phyloP scores from a whole-genome alignment of 2,113 vertebrate species.

The Excalfactoria chinensis region DNA sequence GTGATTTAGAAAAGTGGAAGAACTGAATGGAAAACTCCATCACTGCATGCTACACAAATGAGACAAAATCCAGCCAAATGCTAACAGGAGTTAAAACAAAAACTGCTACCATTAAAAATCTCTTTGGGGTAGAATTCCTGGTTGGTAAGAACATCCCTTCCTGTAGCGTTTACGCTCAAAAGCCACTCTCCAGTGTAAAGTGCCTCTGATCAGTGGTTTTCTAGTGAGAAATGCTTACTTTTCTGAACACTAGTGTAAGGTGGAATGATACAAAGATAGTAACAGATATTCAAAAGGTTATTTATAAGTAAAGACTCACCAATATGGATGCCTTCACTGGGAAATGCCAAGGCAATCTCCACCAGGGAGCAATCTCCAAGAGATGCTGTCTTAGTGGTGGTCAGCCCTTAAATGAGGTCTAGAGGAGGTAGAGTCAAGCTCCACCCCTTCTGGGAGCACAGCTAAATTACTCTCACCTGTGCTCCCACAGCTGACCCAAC shows the following conservation, averaged over 20 bases:
- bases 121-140: background rate
- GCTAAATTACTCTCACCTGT: too few relatives aligned
- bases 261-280: too few relatives aligned
- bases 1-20: slow-evolving; percentile 11
- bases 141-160: background rate
- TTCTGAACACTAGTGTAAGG: background rate
- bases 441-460: too few relatives aligned
- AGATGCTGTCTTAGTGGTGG: too few relatives aligned
- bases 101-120: background rate
- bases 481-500: too few relatives aligned
- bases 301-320: too few relatives aligned
- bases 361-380: too few relatives aligned
- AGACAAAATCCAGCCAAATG: slow-evolving; percentile 32
- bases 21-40: slow-evolving; percentile 10
- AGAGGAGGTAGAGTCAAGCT: too few relatives aligned
- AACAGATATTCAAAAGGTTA: too few relatives aligned
- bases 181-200: slow-evolving; percentile 5
- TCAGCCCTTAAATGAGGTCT: too few relatives aligned
- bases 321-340: too few relatives aligned
- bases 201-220: slow-evolving; percentile 19
- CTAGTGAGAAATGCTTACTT: slow-evolving; percentile 9
- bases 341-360: too few relatives aligned
- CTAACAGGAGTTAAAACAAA: background rate
- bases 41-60: background rate
- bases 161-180: background rate